A percentile compares a stretch with the other conserved stretches of the same genome.
Conservation (phyloP, 2,797 vertebrate species). For the Arnoldichthys spilopterus region DNA sequence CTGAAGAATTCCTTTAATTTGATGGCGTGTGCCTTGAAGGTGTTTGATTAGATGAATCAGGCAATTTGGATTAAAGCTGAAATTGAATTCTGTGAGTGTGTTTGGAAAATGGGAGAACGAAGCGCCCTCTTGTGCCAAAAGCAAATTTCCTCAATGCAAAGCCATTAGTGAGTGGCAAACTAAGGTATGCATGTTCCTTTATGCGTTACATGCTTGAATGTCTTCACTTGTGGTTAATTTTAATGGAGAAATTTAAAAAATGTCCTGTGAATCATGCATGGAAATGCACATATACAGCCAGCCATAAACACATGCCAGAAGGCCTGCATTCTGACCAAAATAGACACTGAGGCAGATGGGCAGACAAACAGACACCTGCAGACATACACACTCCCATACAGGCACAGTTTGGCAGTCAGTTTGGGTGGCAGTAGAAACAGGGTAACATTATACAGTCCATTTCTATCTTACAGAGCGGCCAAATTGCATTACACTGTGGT, state of each 20-base stretch:
- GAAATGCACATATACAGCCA: neutral
- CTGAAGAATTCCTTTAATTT: neutral
- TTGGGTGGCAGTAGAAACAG: conserved; percentile 3
- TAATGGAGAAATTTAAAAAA: conserved; percentile 6
- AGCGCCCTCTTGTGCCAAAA: conserved; percentile 35
- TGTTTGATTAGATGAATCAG: neutral
- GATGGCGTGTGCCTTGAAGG: neutral
- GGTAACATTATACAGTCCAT: conserved; percentile 57
- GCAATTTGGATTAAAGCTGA: neutral
- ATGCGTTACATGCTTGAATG: neutral
- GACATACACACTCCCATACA: conserved; percentile 4
- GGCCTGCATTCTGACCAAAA: neutral
- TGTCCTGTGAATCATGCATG: neutral
- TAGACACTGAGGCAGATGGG: neutral
- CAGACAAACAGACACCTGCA: neutral
- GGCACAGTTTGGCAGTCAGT: neutral
- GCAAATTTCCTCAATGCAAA: neutral
- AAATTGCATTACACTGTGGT: conserved; percentile 64
- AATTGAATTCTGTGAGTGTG: neutral
- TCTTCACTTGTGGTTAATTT: neutral
- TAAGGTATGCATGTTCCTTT: neutral
- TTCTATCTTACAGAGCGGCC: conserved; percentile 59
- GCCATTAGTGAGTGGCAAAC: neutral
- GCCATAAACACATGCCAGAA: neutral
- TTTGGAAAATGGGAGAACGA: neutral